Base-by-base conservation (phyloP, 2,888 invertebrate genomes). In the Orthonychiurus folsomi region DNA sequence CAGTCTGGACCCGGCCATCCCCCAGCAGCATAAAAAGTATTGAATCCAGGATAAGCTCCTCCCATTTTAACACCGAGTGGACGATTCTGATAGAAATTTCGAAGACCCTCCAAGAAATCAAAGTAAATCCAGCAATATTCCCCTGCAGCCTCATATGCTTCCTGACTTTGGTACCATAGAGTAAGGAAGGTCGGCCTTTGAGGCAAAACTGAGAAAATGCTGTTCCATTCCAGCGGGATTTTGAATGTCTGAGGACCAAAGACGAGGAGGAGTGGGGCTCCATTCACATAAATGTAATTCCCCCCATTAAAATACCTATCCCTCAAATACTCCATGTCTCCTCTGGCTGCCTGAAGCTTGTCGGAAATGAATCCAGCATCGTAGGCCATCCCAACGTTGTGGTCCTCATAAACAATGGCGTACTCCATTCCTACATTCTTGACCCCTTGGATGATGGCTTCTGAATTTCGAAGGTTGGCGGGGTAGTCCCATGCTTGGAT, bases 361-460 rank as follows among this genome's bases (percentile, higher is more conserved):
- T 71, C 69, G 12, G 60, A 18, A 18, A 70, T 67, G 50, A 68
- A 62, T 26, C 71, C 71, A 56, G 66, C 68, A 25, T 71, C 69
- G 18, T 28, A 48, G 15, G 66, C 62, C 68, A 69, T 69, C 28
- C 67, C 68, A 28, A 70, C 60, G 52, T 71, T 71, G 25, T 68
- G 66, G 55, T 71, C 71, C 59, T 71, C 71, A 54, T 71, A 69
- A 3, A 68, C 66, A 54, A 71, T 68, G 26, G 68, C 69, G 21
- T 66, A 71, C 61, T 68, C 66, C 56, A 71, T 50, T 3, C 69
- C 71, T 18, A 65, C 25, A 18, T 62, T 37, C 27, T 65, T 63
- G 25, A 59, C 21, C 18, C 60, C 57, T 3, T 24, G 56, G 61
- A 69, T 69, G 18, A 71, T 61, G 5, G 65, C 68, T n/a, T 66